phyloP scores from a whole-genome alignment of 2,797 vertebrate species.

The Amniataba percoides region DNA sequence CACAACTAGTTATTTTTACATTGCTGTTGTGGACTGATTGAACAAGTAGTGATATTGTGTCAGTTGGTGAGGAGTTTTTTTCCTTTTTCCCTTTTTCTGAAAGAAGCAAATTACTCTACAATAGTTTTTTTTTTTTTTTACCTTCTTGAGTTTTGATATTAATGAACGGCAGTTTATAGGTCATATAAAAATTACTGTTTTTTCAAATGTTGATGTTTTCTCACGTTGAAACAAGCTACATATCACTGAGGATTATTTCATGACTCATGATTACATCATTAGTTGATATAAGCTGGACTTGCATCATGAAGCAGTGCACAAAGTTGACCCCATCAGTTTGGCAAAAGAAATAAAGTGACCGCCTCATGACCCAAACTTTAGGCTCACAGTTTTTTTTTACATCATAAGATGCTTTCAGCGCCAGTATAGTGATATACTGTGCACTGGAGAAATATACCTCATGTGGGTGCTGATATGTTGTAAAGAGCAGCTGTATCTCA shows the following conservation, averaged over 20 bases:
- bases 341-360: not conserved
- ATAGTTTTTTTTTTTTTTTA: not conserved
- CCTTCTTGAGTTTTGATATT: not conserved
- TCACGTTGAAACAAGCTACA: slow-evolving; percentile 3
- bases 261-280: slow-evolving; percentile 37
- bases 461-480: slow-evolving; percentile 10
- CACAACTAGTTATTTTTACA: too few relatives aligned
- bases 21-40: too few relatives aligned
- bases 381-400: not conserved
- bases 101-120: not conserved
- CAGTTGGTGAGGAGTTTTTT: too few relatives aligned
- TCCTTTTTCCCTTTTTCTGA: not conserved
- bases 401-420: not conserved
- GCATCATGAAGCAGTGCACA: slow-evolving; percentile 1
- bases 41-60: too few relatives aligned
- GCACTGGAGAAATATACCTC: not conserved
- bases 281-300: slow-evolving; percentile 26
- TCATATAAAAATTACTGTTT: not conserved
- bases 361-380: not conserved
- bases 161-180: not conserved
- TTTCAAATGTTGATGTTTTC: slow-evolving; percentile 23
- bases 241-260: slow-evolving; percentile 26
- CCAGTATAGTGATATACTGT: not conserved
- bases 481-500: slow-evolving; percentile 33
- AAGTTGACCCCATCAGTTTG: slow-evolving; percentile 20